Conservation (phyloP, 2,888 invertebrate species). For the Meiosimyza platycephala region DNA sequence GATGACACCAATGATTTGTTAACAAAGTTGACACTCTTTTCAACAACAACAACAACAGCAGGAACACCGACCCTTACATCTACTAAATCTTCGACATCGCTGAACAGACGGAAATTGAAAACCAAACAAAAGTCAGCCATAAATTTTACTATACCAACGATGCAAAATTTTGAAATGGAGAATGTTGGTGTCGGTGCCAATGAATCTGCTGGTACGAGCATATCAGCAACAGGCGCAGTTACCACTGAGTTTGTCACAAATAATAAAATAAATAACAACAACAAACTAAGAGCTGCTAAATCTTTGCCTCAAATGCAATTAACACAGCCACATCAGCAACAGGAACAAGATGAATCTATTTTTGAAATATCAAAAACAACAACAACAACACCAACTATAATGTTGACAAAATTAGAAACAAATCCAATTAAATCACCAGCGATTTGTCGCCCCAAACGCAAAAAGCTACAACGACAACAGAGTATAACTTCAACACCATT, state of each 20-base stretch:
- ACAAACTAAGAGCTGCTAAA: too few species aligned
- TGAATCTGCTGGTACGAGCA: constrained; percentile 28
- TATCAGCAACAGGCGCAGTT: constrained; percentile 27
- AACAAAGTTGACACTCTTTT: constrained; percentile 15
- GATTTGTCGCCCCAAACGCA: constrained; percentile 48
- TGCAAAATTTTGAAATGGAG: background rate
- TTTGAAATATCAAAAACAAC: constrained; percentile 33
- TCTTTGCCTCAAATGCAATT: too few species aligned
- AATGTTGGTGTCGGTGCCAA: constrained; percentile 30
- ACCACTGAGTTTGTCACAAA: background rate
- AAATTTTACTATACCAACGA: constrained; percentile 4
- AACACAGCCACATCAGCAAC: constrained; percentile 14
- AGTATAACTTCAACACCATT: constrained; percentile 44
- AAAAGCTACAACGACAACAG: constrained; percentile 37
- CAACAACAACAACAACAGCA: constrained; percentile 12
- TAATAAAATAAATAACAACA: too few species aligned
- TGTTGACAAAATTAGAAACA: constrained; percentile 47
- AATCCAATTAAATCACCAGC: constrained; percentile 47
- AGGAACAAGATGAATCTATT: constrained; percentile 23
- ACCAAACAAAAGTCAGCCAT: constrained; percentile 32
- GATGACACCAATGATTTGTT: constrained; percentile 29
- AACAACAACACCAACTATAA: constrained; percentile 32
- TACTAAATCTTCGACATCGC: constrained; percentile 27
- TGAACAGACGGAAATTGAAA: constrained; percentile 26
- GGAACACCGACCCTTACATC: background rate